Percentiles rank a stretch among this genome's conserved stretches.
Evolutionary conservation across 2,888 invertebrate species (phyloP).

Genomic region (Leptopilina drosophilae): DNA sequence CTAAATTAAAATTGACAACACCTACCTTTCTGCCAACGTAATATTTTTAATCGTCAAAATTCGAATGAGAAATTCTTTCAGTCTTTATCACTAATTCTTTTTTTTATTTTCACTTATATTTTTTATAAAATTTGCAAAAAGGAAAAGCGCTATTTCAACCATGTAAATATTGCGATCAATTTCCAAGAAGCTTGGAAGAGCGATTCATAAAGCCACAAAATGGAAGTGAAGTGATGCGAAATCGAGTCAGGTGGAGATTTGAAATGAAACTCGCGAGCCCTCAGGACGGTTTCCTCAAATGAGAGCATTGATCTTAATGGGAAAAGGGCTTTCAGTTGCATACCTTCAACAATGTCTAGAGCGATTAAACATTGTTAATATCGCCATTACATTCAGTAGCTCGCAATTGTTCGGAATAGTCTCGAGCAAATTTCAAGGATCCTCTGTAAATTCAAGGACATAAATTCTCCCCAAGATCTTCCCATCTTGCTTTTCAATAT

Average conservation of each 20-base stretch:
- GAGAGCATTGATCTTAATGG: constrained; percentile 27
- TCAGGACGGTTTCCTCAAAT: constrained; percentile 15
- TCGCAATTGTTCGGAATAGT: not conserved
- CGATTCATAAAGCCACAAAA: constrained; percentile 15
- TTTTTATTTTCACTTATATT: no score
- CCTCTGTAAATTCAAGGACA: constrained; percentile 6
- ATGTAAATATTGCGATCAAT: constrained; percentile 2
- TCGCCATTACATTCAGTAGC: constrained; percentile 6
- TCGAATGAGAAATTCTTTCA: no score
- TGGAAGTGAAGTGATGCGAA: constrained; percentile 23
- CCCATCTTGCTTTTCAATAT: no score
- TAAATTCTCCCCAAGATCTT: not conserved
- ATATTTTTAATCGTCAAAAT: no score
- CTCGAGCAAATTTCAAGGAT: not conserved
- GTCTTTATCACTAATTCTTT: no score
- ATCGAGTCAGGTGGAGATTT: constrained; percentile 23
- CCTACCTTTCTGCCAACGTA: no score
- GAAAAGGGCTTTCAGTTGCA: not conserved
- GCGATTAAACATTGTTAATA: constrained; percentile 33
- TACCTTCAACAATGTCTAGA: not conserved
- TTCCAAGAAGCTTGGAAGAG: not conserved
- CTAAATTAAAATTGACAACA: no score
- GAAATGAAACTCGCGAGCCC: constrained; percentile 11
- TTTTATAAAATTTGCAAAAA: no score
- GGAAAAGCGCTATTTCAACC: not conserved